These are phyloP conservation scores for Melolontha melolontha DNA, from an alignment of 2,888 invertebrate genomes.

Conservation along the genomic window DNA sequence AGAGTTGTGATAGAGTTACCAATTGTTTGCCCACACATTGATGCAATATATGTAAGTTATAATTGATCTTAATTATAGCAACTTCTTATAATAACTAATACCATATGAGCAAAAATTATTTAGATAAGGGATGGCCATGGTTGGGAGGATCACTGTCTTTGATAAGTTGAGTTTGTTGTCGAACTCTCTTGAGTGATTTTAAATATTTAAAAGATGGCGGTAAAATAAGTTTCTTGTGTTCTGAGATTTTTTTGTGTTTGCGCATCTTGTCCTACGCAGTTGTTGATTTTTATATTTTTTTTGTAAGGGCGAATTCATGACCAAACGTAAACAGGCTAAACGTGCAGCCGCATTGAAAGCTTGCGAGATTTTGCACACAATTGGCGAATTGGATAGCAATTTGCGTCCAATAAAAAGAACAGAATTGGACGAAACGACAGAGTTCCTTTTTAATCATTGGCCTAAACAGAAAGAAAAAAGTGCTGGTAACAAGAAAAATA, in stretches of 20 bases:
- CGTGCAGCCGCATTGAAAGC: slow-evolving; percentile 84
- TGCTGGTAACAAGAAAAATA: slow-evolving; percentile 56
- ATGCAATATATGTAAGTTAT: slow-evolving; percentile 73
- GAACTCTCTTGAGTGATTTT: too few species aligned
- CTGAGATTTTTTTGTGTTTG: too few species aligned
- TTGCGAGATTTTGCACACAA: slow-evolving; percentile 77
- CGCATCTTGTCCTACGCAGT: too few species aligned
- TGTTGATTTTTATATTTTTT: slow-evolving; percentile 26
- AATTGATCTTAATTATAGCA: slow-evolving; percentile 5
- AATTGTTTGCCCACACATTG: slow-evolving; percentile 79
- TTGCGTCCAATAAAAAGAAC: slow-evolving; percentile 72
- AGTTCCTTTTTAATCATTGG: slow-evolving; percentile 73
- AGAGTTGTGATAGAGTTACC: slow-evolving; percentile 79
- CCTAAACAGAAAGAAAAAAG: slow-evolving; percentile 59
- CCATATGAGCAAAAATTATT: too few species aligned
- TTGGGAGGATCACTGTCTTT: too few species aligned
- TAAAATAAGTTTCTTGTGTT: too few species aligned
- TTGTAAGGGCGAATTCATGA: slow-evolving; percentile 71
- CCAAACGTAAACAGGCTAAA: slow-evolving; percentile 75
- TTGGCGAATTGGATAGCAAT: slow-evolving; percentile 79
- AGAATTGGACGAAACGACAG: slow-evolving; percentile 63
- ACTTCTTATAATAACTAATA: too few species aligned
- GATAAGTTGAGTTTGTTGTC: too few species aligned
- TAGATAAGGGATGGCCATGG: too few species aligned
- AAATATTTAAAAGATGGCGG: too few species aligned